Base-by-base conservation (phyloP, 35 echinoderm and acorn worm species). In the Ophiothrix spiculata region DNA sequence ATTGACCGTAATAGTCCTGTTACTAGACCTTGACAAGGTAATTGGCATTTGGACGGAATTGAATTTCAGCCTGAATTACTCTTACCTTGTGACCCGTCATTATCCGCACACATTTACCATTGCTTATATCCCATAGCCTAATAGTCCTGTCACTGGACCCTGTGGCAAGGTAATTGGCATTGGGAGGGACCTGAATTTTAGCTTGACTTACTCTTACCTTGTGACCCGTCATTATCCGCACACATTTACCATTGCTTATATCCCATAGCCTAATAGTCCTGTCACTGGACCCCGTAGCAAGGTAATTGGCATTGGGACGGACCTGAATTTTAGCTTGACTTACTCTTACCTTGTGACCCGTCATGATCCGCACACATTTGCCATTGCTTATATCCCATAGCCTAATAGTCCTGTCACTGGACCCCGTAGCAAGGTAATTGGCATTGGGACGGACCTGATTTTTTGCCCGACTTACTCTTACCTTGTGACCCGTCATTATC, bases 61-160 rank as follows among this genome's bases (percentile, higher is more conserved):
- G n/a, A n/a, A n/a, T n/a, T n/a, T n/a, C n/a, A n/a, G n/a, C n/a
- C n/a, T n/a, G n/a, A n/a, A n/a, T n/a, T n/a, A n/a, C n/a, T n/a
- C 56, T 76, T 86, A 99, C 96, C 96, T 99, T 99, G 56, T 99
- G 96, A 34, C 96, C 96, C n/a, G 96, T 99, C 89, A 99, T 88
- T 35, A 99, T 84, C 31, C 96, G 54, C 21, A 94, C 96, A 87
- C 96, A 99, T 76, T 99, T 99, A 33, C 96, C 96, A 56, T 81
- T 94, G 42, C 60, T 75, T 32, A 94, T 45, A 77, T 99, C 96
- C 96, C 96, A 99, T 19, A 99, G 64, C 74, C 92, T 88, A 54
- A 93, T 94, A 33, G 92, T 94, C 63, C 92, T 91, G 38, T 99
- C 96, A 92, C 96, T 94, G 64, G 96, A 99, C 1, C 96, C 96